These are phyloP conservation scores for Cavia porcellus DNA, from an alignment of 2,113 vertebrate species.

Conservation along the genomic window DNA sequence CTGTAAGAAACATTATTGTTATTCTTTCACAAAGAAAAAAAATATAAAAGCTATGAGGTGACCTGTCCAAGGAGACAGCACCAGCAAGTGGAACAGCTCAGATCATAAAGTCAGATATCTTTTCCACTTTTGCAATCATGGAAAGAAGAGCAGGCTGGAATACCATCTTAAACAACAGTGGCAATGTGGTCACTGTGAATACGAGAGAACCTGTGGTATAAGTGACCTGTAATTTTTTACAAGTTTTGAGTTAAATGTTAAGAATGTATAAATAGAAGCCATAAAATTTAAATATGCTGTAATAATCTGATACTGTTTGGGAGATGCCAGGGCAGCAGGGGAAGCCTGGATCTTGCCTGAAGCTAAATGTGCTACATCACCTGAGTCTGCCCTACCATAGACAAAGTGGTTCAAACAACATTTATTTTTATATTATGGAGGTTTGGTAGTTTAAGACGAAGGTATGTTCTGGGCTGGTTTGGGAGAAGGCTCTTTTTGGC, in stretches of 20 bases:
- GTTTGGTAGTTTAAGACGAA: neutral
- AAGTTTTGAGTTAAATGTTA: neutral
- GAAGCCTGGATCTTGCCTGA: neutral
- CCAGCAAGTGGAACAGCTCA: neutral
- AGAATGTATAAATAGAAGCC: neutral
- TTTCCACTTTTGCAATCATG: neutral
- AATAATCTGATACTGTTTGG: neutral
- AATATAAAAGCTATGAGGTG: neutral
- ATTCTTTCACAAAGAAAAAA: slow-evolving; percentile 10
- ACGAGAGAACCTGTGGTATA: neutral
- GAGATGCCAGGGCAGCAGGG: neutral
- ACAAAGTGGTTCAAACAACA: neutral
- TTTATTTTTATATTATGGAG: neutral
- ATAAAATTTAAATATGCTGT: neutral
- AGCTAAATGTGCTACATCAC: neutral
- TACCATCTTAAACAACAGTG: neutral
- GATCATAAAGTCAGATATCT: neutral
- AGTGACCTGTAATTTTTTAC: neutral
- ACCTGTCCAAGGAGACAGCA: neutral
- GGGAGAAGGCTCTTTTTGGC: neutral
- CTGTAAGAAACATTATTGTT: slow-evolving; percentile 24
- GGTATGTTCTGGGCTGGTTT: neutral
- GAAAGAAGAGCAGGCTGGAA: neutral
- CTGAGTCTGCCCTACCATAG: neutral
- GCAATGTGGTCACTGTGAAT: neutral